Percentiles rank a stretch among this genome's conserved stretches.
These are phyloP conservation scores for Cacatua alba DNA, from an alignment of 2,113 vertebrate genomes.

Conservation along the genomic window DNA sequence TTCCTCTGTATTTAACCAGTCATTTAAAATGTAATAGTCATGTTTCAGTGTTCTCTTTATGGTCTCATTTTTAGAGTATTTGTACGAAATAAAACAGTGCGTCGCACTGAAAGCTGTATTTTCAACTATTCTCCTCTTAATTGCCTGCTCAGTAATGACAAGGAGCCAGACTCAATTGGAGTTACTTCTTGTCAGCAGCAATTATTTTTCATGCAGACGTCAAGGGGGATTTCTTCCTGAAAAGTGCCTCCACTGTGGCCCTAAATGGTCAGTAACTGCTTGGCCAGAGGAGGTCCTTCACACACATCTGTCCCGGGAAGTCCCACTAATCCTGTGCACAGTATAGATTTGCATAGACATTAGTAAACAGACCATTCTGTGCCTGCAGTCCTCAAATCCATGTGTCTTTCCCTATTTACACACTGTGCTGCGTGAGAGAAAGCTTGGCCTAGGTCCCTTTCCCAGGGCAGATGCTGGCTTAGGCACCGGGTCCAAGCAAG, in stretches of 20 bases:
- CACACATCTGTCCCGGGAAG: neutral
- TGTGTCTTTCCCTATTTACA: neutral
- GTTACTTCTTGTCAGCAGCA: neutral
- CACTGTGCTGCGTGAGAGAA: neutral
- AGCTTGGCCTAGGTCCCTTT: neutral
- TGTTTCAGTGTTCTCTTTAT: neutral
- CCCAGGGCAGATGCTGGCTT: neutral
- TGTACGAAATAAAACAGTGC: neutral
- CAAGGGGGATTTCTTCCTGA: neutral
- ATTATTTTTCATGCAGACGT: neutral
- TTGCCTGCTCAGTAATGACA: neutral
- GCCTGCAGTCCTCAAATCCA: neutral
- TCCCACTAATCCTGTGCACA: neutral
- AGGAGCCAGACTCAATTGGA: neutral
- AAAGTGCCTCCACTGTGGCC: neutral
- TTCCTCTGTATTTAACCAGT: neutral
- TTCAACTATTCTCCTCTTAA: neutral
- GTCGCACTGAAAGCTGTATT: neutral
- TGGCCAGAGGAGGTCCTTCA: accelerated
- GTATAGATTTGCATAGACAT: neutral
- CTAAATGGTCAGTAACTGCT: neutral
- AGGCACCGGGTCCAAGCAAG: neutral
- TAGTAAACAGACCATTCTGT: neutral
- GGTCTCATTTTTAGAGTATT: neutral
- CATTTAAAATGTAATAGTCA: neutral